A percentile compares a stretch with the other conserved stretches of the same genome.
These are phyloP conservation scores for Criorhina ranunculi DNA, from an alignment of 2,888 invertebrate genomes.

Conservation along the genomic window DNA sequence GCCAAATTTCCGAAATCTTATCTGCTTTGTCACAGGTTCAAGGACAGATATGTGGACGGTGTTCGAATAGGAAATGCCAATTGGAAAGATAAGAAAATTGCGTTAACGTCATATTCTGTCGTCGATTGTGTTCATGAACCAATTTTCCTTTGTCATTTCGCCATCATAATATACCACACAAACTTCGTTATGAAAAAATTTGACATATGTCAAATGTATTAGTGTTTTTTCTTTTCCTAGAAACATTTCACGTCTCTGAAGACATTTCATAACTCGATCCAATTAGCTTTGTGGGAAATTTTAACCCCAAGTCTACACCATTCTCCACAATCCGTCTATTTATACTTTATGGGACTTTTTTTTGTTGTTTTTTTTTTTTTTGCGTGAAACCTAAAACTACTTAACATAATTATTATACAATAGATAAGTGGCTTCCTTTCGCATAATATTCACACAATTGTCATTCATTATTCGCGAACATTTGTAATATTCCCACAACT, in stretches of 20 bases:
- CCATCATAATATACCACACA: no score
- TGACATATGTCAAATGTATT: no score
- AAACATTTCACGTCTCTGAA: no score
- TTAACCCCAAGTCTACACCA: not conserved
- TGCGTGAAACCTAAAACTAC: constrained; percentile 15
- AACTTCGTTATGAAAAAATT: no score
- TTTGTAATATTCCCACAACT: constrained; percentile 54
- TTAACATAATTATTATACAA: constrained; percentile 28
- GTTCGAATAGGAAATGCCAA: not conserved
- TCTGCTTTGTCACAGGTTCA: not conserved
- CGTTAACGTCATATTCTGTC: not conserved
- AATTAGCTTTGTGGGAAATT: not conserved
- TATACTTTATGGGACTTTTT: constrained; percentile 25
- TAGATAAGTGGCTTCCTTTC: constrained; percentile 56
- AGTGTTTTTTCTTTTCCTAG: no score
- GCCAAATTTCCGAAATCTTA: constrained; percentile 11
- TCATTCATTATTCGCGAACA: constrained; percentile 56
- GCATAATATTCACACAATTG: constrained; percentile 57
- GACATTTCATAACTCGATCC: not conserved
- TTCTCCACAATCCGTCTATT: not conserved
- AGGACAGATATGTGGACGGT: not conserved
- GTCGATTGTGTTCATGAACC: not conserved
- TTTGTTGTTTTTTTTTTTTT: no score
- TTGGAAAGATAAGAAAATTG: not conserved
- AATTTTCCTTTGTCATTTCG: no score